phyloP scores from a whole-genome alignment of 2,888 invertebrate species.

The Timandra comae region DNA sequence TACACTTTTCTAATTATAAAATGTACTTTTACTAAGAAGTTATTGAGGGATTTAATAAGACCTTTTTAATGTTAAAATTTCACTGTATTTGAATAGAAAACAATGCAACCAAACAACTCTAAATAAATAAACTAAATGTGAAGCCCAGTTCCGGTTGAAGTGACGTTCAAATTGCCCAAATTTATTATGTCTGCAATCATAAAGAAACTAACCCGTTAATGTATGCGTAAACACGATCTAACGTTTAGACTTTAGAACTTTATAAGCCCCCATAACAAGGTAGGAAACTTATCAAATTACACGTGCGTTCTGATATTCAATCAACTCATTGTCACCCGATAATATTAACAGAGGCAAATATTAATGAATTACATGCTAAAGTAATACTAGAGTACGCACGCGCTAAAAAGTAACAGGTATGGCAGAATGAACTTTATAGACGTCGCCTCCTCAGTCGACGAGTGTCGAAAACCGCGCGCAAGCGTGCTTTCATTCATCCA shows the following conservation, averaged over 20 bases:
- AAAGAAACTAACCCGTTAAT: no score
- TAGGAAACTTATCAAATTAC: conserved; percentile 5
- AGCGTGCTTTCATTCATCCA: conserved; percentile 43
- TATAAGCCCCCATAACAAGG: conserved; percentile 2
- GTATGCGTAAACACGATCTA: background rate
- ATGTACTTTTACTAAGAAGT: no score
- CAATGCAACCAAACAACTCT: no score
- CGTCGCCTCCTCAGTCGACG: conserved; percentile 51
- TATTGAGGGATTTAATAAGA: no score
- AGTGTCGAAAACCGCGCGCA: conserved; percentile 46
- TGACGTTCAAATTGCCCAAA: no score
- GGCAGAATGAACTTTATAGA: conserved; percentile 32
- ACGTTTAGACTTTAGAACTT: no score
- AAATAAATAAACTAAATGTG: no score
- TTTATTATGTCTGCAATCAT: no score
- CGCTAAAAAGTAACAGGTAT: conserved; percentile 53
- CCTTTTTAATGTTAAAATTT: no score
- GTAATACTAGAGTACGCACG: conserved; percentile 35
- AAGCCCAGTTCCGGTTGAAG: no score
- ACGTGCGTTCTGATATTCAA: conserved; percentile 3
- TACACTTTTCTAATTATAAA: no score
- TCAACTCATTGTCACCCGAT: conserved; percentile 9
- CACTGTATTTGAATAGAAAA: no score
- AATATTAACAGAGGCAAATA: conserved; percentile 33
- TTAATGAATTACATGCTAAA: conserved; percentile 24